Evolutionary conservation across 53 echinoderm and acorn worm species (phyloP).

Genomic region (Paracentrotus lividus): DNA sequence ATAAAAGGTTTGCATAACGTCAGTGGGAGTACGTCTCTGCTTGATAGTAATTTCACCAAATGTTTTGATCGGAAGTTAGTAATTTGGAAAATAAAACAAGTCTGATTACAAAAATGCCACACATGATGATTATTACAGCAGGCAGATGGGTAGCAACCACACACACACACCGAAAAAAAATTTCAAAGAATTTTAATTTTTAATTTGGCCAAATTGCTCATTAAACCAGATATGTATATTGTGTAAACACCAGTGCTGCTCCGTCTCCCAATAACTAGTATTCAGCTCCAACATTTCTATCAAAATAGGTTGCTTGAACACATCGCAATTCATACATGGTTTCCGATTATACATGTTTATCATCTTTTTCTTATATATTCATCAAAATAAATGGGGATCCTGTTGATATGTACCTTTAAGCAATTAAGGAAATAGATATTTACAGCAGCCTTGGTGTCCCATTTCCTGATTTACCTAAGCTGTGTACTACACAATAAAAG

Average conservation of each 20-base stretch:
- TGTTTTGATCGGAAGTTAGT: no score
- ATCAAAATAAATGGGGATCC: not conserved
- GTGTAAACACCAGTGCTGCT: not conserved
- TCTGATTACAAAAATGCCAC: no score
- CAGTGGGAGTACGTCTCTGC: no score
- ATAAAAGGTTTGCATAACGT: no score
- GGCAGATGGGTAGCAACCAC: not conserved
- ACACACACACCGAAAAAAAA: not conserved
- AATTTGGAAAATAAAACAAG: not conserved
- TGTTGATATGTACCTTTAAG: conserved; percentile 39
- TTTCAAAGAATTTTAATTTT: not conserved
- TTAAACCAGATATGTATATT: conserved; percentile 1
- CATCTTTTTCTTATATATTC: no score
- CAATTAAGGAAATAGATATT: conserved; percentile 51
- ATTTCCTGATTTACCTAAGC: conserved; percentile 44
- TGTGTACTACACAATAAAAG: conserved; percentile 27
- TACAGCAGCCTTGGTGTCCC: not conserved
- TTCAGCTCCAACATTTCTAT: no score
- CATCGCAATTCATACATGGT: no score
- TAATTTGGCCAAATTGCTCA: not conserved
- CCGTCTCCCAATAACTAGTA: no score
- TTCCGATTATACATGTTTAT: no score
- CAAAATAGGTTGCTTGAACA: no score
- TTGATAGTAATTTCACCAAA: no score
- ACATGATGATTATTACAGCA: not conserved